Percentiles rank a stretch among this genome's conserved stretches.
Evolutionary conservation across 2,888 invertebrate genomes (phyloP).

Genomic region (Mesorhabditis spiculigera): DNA sequence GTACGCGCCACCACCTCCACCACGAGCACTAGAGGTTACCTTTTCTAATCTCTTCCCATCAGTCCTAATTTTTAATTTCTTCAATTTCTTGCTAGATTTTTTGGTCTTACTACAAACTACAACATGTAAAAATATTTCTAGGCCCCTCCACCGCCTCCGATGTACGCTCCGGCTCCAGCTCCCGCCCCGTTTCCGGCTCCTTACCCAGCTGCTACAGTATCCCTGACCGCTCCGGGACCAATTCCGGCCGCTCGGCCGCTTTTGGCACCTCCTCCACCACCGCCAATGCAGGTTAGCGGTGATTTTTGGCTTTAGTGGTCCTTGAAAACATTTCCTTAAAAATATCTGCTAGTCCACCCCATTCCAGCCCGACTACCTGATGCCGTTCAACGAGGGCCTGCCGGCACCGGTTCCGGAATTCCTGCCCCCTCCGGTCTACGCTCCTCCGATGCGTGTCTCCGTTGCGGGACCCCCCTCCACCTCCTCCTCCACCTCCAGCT

Average conservation of each 20-base stretch:
- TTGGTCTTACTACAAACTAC: background rate
- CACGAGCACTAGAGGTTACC: background rate
- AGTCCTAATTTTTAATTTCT: background rate
- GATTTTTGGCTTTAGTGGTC: background rate
- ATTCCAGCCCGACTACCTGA: too few species aligned
- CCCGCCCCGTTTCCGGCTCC: background rate
- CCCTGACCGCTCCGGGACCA: background rate
- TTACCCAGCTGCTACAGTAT: background rate
- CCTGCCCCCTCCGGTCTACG: too few species aligned
- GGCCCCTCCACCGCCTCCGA: background rate
- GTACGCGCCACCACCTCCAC: background rate
- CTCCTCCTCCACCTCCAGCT: too few species aligned
- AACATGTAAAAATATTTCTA: background rate
- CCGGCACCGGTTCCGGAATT: too few species aligned
- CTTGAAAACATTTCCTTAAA: background rate
- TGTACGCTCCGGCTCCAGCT: slow-evolving; percentile 2
- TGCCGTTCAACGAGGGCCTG: too few species aligned
- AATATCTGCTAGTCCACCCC: too few species aligned
- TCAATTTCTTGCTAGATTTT: background rate
- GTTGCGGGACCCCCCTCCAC: too few species aligned
- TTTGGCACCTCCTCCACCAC: background rate
- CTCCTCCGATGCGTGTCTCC: too few species aligned
- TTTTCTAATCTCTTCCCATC: background rate
- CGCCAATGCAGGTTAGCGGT: slow-evolving; percentile 2
- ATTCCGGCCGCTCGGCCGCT: background rate